These are phyloP conservation scores for Junco hyemalis DNA, from an alignment of 2,113 vertebrate species.

Conservation along the genomic window DNA sequence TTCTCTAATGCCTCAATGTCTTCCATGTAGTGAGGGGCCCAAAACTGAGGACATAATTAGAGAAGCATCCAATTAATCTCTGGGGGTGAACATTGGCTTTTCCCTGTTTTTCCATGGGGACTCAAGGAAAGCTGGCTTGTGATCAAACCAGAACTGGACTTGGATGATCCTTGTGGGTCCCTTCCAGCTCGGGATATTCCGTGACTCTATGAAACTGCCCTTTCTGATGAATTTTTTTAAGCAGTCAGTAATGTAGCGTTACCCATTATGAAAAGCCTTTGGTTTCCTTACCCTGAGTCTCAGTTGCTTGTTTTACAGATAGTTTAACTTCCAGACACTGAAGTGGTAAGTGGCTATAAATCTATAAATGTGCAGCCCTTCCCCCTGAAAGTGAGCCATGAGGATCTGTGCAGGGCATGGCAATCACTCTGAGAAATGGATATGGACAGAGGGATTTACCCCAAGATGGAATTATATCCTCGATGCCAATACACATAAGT, in stretches of 20 bases:
- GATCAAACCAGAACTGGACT: not conserved
- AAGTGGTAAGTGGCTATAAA: not conserved
- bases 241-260: rapidly evolving
- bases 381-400: not conserved
- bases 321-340: not conserved
- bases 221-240: not conserved
- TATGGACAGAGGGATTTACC: not conserved
- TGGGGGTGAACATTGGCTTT: not conserved
- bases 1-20: not conserved
- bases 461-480: not conserved
- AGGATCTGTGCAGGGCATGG: not conserved
- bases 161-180: not conserved
- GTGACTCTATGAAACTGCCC: not conserved
- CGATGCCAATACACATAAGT: rapidly evolving
- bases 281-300: not conserved
- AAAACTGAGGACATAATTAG: not conserved
- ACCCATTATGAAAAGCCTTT: not conserved
- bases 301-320: not conserved
- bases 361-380: not conserved
- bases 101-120: not conserved
- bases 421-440: not conserved
- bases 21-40: not conserved
- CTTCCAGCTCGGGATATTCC: not conserved
- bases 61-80: not conserved
- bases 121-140: not conserved